Evolutionary conservation across 2,113 vertebrate genomes (phyloP).

Genomic region (Rhineura floridana): DNA sequence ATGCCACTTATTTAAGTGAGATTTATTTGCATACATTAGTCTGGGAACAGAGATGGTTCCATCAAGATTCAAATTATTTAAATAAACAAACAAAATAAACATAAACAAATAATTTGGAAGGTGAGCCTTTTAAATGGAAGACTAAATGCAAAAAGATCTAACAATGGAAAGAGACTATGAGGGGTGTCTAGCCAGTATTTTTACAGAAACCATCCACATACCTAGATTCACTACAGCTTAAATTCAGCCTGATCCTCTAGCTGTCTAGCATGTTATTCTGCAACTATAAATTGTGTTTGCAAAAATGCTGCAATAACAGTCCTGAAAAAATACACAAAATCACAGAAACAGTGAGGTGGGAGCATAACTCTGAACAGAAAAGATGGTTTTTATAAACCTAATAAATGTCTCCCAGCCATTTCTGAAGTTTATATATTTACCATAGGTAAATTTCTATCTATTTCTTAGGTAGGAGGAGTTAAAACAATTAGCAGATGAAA

Average conservation of each 20-base stretch:
- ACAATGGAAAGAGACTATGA: neutral
- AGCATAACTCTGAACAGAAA: neutral
- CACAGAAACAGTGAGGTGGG: neutral
- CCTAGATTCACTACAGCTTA: neutral
- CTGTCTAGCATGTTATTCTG: neutral
- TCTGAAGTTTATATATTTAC: slow-evolving; percentile 6
- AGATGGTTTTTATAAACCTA: neutral
- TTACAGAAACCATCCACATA: neutral
- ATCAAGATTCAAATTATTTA: too few relatives aligned
- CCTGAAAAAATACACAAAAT: neutral
- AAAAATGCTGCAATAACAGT: neutral
- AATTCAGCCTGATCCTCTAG: neutral
- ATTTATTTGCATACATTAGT: neutral
- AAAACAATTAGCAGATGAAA: slow-evolving; percentile 30
- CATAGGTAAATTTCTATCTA: neutral
- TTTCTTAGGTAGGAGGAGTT: neutral
- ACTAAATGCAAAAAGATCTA: neutral
- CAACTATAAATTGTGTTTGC: neutral
- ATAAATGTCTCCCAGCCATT: neutral
- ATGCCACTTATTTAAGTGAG: neutral
- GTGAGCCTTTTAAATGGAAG: neutral
- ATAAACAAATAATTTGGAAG: neutral
- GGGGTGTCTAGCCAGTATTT: neutral
- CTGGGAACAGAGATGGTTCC: neutral
- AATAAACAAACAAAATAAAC: too few relatives aligned